phyloP scores from a whole-genome alignment of 2,113 vertebrate species.

The Baryphthengus martii region DNA sequence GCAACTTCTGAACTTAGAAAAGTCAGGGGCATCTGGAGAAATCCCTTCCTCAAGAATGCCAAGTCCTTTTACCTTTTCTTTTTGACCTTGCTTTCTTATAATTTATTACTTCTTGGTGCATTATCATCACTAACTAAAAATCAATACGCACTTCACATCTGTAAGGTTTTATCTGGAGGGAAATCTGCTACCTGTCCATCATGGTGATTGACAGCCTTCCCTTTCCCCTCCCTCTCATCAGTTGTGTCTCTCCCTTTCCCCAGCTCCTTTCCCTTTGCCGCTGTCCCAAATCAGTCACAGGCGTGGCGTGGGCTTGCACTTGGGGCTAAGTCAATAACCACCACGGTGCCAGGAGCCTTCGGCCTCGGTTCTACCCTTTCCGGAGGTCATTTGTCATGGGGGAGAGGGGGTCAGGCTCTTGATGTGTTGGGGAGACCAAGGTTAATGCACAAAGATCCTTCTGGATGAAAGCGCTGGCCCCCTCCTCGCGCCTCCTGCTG shows the following conservation, averaged over 20 bases:
- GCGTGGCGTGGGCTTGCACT: not conserved
- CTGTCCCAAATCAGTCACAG: slow-evolving; percentile 69
- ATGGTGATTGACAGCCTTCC: slow-evolving; percentile 65
- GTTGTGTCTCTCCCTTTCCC: not conserved
- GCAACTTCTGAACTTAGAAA: slow-evolving; percentile 71
- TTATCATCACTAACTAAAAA: slow-evolving; percentile 78
- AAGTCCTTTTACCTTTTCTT: slow-evolving; percentile 41
- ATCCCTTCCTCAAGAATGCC: slow-evolving; percentile 63
- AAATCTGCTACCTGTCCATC: slow-evolving; percentile 74
- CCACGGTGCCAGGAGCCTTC: not conserved
- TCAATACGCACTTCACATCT: slow-evolving; percentile 77
- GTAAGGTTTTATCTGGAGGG: slow-evolving; percentile 78
- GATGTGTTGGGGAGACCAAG: not conserved
- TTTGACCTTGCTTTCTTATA: slow-evolving; percentile 76
- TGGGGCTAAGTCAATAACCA: slow-evolving; percentile 9
- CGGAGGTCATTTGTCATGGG: slow-evolving; percentile 13
- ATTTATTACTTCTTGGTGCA: slow-evolving; percentile 80
- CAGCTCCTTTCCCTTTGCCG: slow-evolving; percentile 18
- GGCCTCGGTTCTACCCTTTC: not conserved
- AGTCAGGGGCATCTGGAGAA: slow-evolving; percentile 50
- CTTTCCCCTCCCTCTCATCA: slow-evolving; percentile 31
- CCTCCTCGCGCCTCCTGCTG: not conserved
- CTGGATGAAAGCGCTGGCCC: not conserved
- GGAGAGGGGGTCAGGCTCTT: not conserved
- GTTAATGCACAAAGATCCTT: slow-evolving; percentile 39